A percentile compares a stretch with the other conserved stretches of the same genome.
These are phyloP conservation scores for Stenopsyche tienmushanensis DNA, from an alignment of 1,140 invertebrate species.

Conservation along the genomic window DNA sequence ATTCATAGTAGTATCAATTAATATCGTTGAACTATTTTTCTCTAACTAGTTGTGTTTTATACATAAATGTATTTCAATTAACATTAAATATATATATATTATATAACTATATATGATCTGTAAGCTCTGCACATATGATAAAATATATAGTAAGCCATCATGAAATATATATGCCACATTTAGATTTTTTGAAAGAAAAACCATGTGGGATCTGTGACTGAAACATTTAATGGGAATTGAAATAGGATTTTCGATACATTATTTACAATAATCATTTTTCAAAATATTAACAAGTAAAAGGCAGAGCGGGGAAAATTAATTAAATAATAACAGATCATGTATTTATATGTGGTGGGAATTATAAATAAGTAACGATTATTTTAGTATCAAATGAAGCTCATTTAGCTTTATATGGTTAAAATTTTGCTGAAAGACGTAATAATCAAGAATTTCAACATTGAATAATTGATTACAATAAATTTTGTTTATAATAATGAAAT, in stretches of 20 bases:
- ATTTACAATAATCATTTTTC: not conserved
- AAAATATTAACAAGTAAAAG: not conserved
- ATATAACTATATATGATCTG: slow-evolving; percentile 9
- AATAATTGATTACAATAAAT: too few species aligned
- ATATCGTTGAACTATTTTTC: not conserved
- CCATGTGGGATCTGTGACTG: not conserved
- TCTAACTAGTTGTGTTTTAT: not conserved
- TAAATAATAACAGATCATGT: not conserved
- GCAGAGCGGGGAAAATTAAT: not conserved
- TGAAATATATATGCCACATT: not conserved
- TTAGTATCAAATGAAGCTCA: not conserved
- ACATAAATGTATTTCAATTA: too few species aligned
- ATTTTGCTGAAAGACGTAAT: too few species aligned
- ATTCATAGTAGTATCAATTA: not conserved
- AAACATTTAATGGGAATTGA: not conserved
- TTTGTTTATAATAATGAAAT: too few species aligned
- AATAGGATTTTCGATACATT: not conserved
- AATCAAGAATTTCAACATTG: not conserved
- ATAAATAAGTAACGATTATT: not conserved
- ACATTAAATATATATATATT: not conserved
- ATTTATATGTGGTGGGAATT: not conserved
- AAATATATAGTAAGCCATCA: not conserved
- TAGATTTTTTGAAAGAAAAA: not conserved
- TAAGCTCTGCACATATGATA: not conserved
- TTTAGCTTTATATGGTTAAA: too few species aligned